A percentile compares a stretch with the other conserved stretches of the same genome.
Conservation (phyloP, 2,888 invertebrate genomes). For the Microplitis deprimator region DNA sequence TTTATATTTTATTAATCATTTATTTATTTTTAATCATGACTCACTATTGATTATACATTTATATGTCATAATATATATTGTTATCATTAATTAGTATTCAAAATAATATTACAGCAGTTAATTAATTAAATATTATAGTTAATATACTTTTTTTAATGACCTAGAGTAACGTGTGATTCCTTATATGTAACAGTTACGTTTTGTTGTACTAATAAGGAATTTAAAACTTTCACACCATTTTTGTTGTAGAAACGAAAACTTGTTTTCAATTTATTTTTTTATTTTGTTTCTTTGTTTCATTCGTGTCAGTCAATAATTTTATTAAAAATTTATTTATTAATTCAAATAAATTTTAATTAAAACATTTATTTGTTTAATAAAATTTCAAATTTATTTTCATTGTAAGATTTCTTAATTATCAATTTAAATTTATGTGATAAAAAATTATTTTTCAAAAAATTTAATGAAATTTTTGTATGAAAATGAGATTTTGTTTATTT, state of each 20-base stretch:
- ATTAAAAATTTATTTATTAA: not conserved
- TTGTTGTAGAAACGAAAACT: conserved; percentile 18
- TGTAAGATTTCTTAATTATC: too few relatives aligned
- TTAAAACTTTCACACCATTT: conserved; percentile 53
- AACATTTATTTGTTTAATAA: too few relatives aligned
- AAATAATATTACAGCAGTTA: not conserved
- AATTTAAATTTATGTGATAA: too few relatives aligned
- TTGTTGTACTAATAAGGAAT: conserved; percentile 42
- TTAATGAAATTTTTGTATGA: too few relatives aligned
- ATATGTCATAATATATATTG: not conserved
- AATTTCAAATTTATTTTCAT: too few relatives aligned
- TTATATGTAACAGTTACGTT: conserved; percentile 31
- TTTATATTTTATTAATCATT: conserved; percentile 1
- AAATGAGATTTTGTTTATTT: too few relatives aligned
- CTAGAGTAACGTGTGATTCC: conserved; percentile 16
- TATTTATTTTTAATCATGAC: not conserved
- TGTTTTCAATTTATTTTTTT: conserved; percentile 8
- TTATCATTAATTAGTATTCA: not conserved
- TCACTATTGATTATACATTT: not conserved
- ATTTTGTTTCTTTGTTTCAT: not conserved
- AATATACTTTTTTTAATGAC: not conserved
- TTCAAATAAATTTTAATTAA: too few relatives aligned
- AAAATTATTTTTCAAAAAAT: too few relatives aligned
- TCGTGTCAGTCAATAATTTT: not conserved
- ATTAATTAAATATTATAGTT: not conserved